Conservation (phyloP, 2,888 invertebrate species). For the Abscondita cerata region DNA sequence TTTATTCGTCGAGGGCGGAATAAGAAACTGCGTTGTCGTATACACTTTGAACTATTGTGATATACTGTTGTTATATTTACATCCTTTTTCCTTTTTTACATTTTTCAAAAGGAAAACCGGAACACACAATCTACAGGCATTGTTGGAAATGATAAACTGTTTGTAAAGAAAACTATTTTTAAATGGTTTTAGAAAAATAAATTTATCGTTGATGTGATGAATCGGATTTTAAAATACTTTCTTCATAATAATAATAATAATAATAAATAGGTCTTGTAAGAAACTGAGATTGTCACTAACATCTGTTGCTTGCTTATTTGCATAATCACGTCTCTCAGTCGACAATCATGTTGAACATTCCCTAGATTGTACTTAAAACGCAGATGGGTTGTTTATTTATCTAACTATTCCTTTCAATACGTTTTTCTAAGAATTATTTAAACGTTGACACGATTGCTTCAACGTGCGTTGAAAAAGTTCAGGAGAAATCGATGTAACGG, state of each 20-base stretch:
- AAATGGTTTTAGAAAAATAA: slow-evolving; percentile 5
- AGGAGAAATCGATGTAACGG: too few species aligned
- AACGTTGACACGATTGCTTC: too few species aligned
- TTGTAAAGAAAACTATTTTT: slow-evolving; percentile 6
- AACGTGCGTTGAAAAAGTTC: too few species aligned
- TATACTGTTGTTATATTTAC: slow-evolving; percentile 23
- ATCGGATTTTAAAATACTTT: background rate
- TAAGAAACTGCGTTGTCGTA: slow-evolving; percentile 40
- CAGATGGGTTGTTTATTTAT: too few species aligned
- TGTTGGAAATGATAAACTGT: background rate
- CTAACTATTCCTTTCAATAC: too few species aligned
- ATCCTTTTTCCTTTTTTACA: slow-evolving; percentile 14
- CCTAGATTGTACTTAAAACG: background rate
- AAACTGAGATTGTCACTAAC: slow-evolving; percentile 30
- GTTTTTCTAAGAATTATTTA: too few species aligned
- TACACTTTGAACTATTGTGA: slow-evolving; percentile 34
- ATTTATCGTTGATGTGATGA: background rate
- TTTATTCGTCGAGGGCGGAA: slow-evolving; percentile 46
- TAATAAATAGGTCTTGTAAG: slow-evolving; percentile 24
- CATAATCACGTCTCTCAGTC: slow-evolving; percentile 31
- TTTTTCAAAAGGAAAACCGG: slow-evolving; percentile 18
- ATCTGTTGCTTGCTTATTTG: slow-evolving; percentile 35
- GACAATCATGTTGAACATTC: slow-evolving; percentile 27
- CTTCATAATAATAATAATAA: slow-evolving; percentile 1
- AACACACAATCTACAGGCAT: slow-evolving; percentile 16